A percentile compares a stretch with the other conserved stretches of the same genome.
phyloP scores from a whole-genome alignment of 2,888 invertebrate species.

The Platycheirus albimanus region DNA sequence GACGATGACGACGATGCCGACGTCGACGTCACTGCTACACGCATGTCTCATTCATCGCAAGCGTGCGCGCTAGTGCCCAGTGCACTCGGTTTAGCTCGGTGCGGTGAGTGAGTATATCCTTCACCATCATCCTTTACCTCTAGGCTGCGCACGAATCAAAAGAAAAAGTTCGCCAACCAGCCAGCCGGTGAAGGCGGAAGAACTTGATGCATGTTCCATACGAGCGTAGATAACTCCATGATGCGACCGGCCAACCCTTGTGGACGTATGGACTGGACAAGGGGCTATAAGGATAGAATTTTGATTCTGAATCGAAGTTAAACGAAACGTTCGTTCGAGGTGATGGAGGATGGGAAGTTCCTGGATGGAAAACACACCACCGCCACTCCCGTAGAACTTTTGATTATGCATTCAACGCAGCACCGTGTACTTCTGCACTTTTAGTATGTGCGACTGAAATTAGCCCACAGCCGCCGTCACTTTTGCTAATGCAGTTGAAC shows the following conservation, averaged over 20 bases:
- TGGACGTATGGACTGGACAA: slow-evolving; percentile 43
- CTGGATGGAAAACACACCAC: slow-evolving; percentile 59
- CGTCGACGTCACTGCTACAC: slow-evolving; percentile 65
- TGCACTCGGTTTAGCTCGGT: no score
- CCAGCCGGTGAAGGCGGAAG: slow-evolving; percentile 56
- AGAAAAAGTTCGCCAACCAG: slow-evolving; percentile 46
- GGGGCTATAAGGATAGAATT: slow-evolving; percentile 61
- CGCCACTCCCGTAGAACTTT: slow-evolving; percentile 23
- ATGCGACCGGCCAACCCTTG: slow-evolving; percentile 46
- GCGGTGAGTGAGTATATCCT: slow-evolving; percentile 48
- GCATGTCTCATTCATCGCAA: slow-evolving; percentile 61
- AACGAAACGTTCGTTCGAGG: slow-evolving; percentile 21
- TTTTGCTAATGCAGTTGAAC: slow-evolving; percentile 72
- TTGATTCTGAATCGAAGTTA: slow-evolving; percentile 33
- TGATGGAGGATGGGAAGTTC: slow-evolving; percentile 44
- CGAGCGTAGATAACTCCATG: slow-evolving; percentile 62
- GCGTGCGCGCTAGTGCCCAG: slow-evolving; percentile 58
- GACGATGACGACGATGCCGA: no score
- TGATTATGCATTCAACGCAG: slow-evolving; percentile 81
- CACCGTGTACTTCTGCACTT: slow-evolving; percentile 83
- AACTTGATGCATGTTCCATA: slow-evolving; percentile 53
- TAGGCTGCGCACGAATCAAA: slow-evolving; percentile 54
- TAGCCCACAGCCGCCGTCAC: slow-evolving; percentile 75
- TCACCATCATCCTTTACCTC: slow-evolving; percentile 51
- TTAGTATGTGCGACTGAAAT: slow-evolving; percentile 78